Percentiles rank a stretch among this genome's conserved stretches.
phyloP scores from a whole-genome alignment of 2,113 vertebrate genomes.

The Peromyscus leucopus region DNA sequence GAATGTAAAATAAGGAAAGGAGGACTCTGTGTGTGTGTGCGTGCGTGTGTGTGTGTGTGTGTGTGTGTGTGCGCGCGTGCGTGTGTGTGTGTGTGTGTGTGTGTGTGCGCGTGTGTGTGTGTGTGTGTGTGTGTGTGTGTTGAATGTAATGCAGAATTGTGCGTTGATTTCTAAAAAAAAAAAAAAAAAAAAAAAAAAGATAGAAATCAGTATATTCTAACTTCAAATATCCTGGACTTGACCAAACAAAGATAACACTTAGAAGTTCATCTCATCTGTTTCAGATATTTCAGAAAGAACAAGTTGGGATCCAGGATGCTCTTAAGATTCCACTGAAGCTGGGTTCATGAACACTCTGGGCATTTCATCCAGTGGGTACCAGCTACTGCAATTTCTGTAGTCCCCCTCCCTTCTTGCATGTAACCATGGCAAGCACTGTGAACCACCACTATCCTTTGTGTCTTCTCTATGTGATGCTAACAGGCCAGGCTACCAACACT shows the following conservation, averaged over 20 bases:
- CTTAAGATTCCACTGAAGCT: neutral
- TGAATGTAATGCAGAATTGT: neutral
- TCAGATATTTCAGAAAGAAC: neutral
- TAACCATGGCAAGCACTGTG: conserved; percentile 52
- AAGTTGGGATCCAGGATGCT: neutral
- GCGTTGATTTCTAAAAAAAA: conserved; percentile 20
- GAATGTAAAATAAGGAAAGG: neutral
- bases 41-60: neutral
- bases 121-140: neutral
- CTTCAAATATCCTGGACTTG: conserved; percentile 59
- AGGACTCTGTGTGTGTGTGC: neutral
- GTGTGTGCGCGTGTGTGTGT: neutral
- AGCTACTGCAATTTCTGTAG: neutral
- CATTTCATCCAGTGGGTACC: neutral
- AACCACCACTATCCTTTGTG: conserved; percentile 73
- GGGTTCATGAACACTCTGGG: neutral
- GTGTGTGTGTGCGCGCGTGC: neutral
- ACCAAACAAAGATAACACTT: conserved; percentile 60
- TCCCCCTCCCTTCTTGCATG: neutral
- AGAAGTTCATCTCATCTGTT: neutral
- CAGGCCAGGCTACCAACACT: conserved; percentile 80
- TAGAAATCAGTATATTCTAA: conserved; percentile 66
- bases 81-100: neutral
- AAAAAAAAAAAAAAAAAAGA: conserved; percentile 39
- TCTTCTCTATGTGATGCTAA: conserved; percentile 68